phyloP scores from a whole-genome alignment of 2,888 invertebrate species.

The Drosophila pegasa region DNA sequence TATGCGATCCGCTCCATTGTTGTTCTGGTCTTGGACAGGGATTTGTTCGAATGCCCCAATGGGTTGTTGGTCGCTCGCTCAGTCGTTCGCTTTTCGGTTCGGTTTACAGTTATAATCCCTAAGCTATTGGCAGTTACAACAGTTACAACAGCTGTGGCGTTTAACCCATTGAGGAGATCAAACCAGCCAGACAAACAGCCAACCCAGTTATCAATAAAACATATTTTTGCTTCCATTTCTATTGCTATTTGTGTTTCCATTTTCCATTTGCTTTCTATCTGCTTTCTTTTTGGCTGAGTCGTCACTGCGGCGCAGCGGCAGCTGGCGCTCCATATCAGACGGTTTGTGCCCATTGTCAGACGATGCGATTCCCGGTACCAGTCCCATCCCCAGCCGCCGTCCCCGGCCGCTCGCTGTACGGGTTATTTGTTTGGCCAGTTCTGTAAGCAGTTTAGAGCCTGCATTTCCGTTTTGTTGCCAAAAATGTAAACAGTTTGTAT shows the following conservation, averaged over 20 bases:
- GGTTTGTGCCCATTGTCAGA: constrained; percentile 48
- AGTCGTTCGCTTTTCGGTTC: background rate
- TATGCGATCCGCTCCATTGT: constrained; percentile 23
- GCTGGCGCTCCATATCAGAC: constrained; percentile 49
- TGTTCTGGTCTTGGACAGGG: constrained; percentile 22
- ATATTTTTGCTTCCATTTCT: constrained; percentile 53
- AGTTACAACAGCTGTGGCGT: constrained; percentile 67
- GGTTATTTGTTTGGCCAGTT: constrained; percentile 71
- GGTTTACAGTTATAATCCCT: constrained; percentile 71
- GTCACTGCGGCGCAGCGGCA: constrained; percentile 37
- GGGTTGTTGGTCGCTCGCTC: constrained; percentile 21
- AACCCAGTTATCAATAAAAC: constrained; percentile 65
- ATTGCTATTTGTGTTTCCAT: constrained; percentile 31
- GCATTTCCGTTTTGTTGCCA: constrained; percentile 75
- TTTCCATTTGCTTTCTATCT: constrained; percentile 65
- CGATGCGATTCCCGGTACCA: constrained; percentile 22
- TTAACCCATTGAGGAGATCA: constrained; percentile 71
- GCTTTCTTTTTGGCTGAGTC: constrained; percentile 60
- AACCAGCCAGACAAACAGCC: constrained; percentile 28
- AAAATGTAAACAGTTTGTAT: constrained; percentile 71
- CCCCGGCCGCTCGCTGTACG: constrained; percentile 50
- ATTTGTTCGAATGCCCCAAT: constrained; percentile 42
- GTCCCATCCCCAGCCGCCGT: constrained; percentile 3
- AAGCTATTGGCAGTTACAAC: constrained; percentile 69
- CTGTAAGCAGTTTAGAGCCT: constrained; percentile 67